Base-by-base conservation (phyloP, 2,797 vertebrate species). In the Acanthornis magna region DNA sequence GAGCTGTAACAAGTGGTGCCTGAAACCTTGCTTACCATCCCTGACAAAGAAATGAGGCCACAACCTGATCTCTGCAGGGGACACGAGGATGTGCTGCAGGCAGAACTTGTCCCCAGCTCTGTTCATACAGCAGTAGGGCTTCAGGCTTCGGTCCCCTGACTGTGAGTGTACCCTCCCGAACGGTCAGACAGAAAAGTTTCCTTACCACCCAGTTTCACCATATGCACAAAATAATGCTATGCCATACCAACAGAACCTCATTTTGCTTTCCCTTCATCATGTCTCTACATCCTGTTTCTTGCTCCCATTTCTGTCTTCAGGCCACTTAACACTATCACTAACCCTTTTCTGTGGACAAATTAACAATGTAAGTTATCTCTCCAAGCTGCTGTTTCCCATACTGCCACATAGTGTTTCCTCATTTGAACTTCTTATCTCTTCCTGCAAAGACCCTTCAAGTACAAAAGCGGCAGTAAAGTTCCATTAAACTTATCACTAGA, bases 321-420 rank as follows among this genome's bases (percentile, higher is more conserved):
- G 32, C 63, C 91, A 81, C 81, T 95, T 90, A 81, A 62, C 53
- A 34, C 91, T 95, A 93, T 90, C 47, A 0, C 71, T 90, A 93
- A 77, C 53, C 40, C 53, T 71, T 57, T 86, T 78, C 58, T 89
- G 78, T 65, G 61, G 63, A 61, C 80, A 95, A 95, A 88, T 93
- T 91, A 90, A 95, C 83, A 82, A 87, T 38, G 22, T 48, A 68
- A 67, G 16, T 84, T 96, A 97, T 96, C 96, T 72, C 94, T 86
- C 54, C 47, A 71, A 94, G 85, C 85, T 91, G 80, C 80, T 90
- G 89, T 77, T 96, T 96, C 92, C 92, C 85, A 81, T 86, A 79
- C 34, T 15, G 3, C 55, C 4, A 9, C 78, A 78, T 1, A 82
- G 20, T 45, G 27, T 63, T 96, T 96, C 92, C 94, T 85, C 78